Base-by-base conservation (phyloP, 1,140 invertebrate species). In the Pteromalus puparum region DNA sequence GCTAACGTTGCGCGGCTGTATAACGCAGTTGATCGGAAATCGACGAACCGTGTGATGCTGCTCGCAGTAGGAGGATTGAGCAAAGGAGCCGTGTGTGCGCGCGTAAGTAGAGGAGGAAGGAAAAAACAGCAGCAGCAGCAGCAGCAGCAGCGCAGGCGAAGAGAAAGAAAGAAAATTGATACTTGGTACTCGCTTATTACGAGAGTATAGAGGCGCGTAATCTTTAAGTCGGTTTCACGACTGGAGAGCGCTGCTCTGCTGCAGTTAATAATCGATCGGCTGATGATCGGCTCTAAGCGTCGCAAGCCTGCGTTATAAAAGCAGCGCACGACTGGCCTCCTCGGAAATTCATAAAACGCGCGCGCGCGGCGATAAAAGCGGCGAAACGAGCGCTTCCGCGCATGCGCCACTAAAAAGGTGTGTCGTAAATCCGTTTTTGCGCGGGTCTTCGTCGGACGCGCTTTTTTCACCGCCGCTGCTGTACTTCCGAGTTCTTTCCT, bases 131-230 rank as follows among this genome's bases (percentile, higher is more conserved):
- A 73, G 18, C 48, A 48, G 53, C 53, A 38, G 48, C 21, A 82
- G 70, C 24, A n/a, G n/a, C n/a, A n/a, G 61, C 9, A 10, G n/a
- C 38, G 38, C 53, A 61, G 53, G 21, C 53, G 53, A 61, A 18
- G 53, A n/a, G 53, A n/a, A 61, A 61, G 53, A 61, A 61, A 38
- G 46, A 75, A 81, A 81, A 81, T 81, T 72, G 42, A 81, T 81
- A 81, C 42, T 72, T 81, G 79, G 73, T 61, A 68, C 61, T 76
- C 61, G 73, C 72, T 82, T 68, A 82, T 82, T 82, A 82, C n/a
- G 26, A 48, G 38, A 73, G 53, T 30, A 76, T 67, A 82, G 75
- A 76, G 80, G 67, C 72, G 68, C 38, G 80, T 61, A 81, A 81
- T 81, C 70, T 65, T 76, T 24, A 26, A 78, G 74, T 77, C 26